Evolutionary conservation across 2,113 vertebrate genomes (phyloP), one percentile per base, ranked within the genome.

Genomic region (Sakesphorus luctuosus): DNA sequence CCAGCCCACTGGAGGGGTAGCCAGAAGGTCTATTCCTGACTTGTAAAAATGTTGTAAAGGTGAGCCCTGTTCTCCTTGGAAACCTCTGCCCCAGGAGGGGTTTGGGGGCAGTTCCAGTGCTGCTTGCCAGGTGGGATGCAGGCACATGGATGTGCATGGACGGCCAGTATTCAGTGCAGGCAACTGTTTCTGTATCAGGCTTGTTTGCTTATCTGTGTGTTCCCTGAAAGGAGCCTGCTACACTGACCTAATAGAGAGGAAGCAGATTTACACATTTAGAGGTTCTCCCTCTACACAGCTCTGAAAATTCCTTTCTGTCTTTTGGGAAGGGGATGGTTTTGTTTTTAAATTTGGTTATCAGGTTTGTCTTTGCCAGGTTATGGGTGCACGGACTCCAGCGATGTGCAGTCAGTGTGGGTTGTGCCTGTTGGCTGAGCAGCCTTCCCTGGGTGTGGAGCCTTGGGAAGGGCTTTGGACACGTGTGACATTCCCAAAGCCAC

Each of bases 221-320:
- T 75, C 71, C 38, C 53, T 55, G 53, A 68, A 80, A 86, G 88
- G 82, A 31, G 56, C 56, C 20, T 52, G 16, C 69, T 81, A 62
- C 0, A 2, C 59, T 81, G 73, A 97, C 88, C 85, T 78, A 67
- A 92, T 81, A 82, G 69, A 84, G 88, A 49, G 18, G 77, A 87
- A 90, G 58, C 76, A 85, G 78, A 77, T 95, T 81, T 73, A 84
- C 1, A 13, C 10, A 2, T 74, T 84, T 56, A 91, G 75, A 87
- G 24, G 17, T 84, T 92, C 77, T 84, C 31, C 14, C 24, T 88
- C 38, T 71, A 50, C n/a, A 62, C 26, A 74, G 59, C 52, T 96
- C 83, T 62, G 82, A 87, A 96, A 97, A 91, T 89, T 47, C 83
- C 56, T 88, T 93, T 53, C 83, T 83, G 66, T 66, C 83, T 83